Evolutionary conservation across 1,140 invertebrate genomes (phyloP).

Genomic region (Hylaeus anthracinus): DNA sequence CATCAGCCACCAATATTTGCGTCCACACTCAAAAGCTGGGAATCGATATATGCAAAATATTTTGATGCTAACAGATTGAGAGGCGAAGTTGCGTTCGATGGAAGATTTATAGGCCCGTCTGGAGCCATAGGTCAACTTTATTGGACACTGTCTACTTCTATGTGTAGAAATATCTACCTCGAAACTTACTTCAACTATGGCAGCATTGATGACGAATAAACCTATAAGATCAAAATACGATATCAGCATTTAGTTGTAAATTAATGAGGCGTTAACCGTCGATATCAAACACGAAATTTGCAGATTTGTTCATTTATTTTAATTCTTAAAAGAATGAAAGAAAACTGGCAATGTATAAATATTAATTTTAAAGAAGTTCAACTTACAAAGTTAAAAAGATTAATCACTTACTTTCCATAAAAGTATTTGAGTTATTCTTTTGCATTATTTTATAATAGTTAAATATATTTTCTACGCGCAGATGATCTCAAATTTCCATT

Average conservation of each 20-base stretch:
- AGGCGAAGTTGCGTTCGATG: slow-evolving; percentile 55
- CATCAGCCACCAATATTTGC: slow-evolving; percentile 44
- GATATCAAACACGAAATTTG: neutral
- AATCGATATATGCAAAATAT: slow-evolving; percentile 70
- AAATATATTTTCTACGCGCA: too few relatives aligned
- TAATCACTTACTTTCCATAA: too few relatives aligned
- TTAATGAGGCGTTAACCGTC: neutral
- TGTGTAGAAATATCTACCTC: neutral
- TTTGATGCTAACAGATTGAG: slow-evolving; percentile 65
- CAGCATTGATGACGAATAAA: slow-evolving; percentile 2
- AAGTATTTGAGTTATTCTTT: too few relatives aligned
- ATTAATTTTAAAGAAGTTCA: too few relatives aligned
- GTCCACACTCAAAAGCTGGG: slow-evolving; percentile 28
- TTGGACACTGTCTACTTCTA: slow-evolving; percentile 43
- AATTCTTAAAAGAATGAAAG: too few relatives aligned
- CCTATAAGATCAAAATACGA: neutral
- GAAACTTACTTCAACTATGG: slow-evolving; percentile 15
- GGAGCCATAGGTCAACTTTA: slow-evolving; percentile 62
- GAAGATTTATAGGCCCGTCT: slow-evolving; percentile 61
- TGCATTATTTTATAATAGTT: too few relatives aligned
- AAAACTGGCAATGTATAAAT: too few relatives aligned
- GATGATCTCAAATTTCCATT: too few relatives aligned
- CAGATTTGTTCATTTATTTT: too few relatives aligned
- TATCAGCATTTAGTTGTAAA: neutral
- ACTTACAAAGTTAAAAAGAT: too few relatives aligned